A percentile compares a stretch with the other conserved stretches of the same genome.
phyloP scores from a whole-genome alignment of 2,888 invertebrate species.

The Glaucopsyche alexis region DNA sequence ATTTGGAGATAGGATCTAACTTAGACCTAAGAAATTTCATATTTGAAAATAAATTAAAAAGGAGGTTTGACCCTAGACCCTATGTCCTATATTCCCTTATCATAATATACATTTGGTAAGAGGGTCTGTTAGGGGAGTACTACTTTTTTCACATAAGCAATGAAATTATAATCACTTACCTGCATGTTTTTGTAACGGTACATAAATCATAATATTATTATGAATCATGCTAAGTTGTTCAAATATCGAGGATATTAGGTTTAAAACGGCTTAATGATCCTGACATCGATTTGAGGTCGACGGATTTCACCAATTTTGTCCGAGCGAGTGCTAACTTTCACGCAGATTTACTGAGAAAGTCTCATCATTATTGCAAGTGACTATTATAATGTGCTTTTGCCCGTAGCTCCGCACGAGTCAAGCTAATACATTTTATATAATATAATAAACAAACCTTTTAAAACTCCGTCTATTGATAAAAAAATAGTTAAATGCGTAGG shows the following conservation, averaged over 20 bases:
- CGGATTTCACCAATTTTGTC: conserved; percentile 14
- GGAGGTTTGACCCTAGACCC: neutral
- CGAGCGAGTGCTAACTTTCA: neutral
- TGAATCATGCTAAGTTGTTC: conserved; percentile 19
- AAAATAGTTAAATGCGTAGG: too few relatives aligned
- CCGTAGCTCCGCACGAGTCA: neutral
- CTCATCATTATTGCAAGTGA: neutral
- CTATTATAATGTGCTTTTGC: neutral
- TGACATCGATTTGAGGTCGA: conserved; percentile 24
- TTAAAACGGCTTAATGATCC: conserved; percentile 20
- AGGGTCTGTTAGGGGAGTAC: neutral
- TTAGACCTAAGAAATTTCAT: too few relatives aligned
- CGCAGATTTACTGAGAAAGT: conserved; percentile 1
- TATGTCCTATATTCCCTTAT: neutral
- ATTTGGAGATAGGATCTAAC: too few relatives aligned
- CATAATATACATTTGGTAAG: neutral
- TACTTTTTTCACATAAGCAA: neutral
- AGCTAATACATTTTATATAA: too few relatives aligned
- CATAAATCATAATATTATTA: neutral
- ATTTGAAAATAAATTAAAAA: neutral
- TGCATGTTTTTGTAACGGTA: conserved; percentile 1
- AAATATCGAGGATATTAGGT: conserved; percentile 1
- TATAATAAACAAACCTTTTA: too few relatives aligned
- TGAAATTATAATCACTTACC: neutral
- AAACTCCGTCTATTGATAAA: too few relatives aligned